A percentile compares a stretch with the other conserved stretches of the same genome.
Conservation (phyloP, 2,797 vertebrate genomes). For the Poeciliopsis infans region DNA sequence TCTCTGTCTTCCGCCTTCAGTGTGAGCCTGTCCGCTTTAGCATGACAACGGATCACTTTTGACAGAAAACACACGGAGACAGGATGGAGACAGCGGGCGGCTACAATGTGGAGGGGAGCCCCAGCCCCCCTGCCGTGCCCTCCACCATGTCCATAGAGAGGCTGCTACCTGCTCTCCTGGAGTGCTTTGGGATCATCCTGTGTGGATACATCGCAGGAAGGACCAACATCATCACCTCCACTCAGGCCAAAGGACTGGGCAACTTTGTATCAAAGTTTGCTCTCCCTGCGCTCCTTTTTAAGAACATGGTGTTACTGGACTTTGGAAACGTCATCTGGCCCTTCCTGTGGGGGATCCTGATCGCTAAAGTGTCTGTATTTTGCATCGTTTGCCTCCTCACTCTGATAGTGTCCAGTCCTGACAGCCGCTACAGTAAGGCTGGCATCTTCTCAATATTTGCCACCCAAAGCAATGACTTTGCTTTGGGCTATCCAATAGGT, state of each 20-base stretch:
- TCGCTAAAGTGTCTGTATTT: conserved; percentile 94
- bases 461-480: conserved; percentile 99
- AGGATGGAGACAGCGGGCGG: conserved; percentile 54
- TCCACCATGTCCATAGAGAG: conserved; percentile 91
- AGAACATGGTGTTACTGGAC: conserved; percentile 97
- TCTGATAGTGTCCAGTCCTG: conserved; percentile 87
- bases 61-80: conserved; percentile 25
- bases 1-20: not conserved
- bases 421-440: conserved; percentile 91
- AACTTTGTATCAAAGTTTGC: conserved; percentile 98
- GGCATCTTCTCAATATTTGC: conserved; percentile 97
- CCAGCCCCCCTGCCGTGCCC: not conserved
- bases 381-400: conserved; percentile 89
- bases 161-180: conserved; percentile 93
- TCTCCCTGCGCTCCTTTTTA: conserved; percentile 93
- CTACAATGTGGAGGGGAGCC: conserved; percentile 32
- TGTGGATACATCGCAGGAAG: conserved; percentile 95
- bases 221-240: conserved; percentile 89
- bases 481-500: conserved; percentile 97
- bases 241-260: conserved; percentile 94
- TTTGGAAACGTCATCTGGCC: conserved; percentile 94
- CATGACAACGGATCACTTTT: conserved; percentile 13
- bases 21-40: not conserved
- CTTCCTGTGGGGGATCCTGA: conserved; percentile 92
- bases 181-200: conserved; percentile 97